Conservation (phyloP, 2,797 vertebrate species). For the Darevskia mixta region DNA sequence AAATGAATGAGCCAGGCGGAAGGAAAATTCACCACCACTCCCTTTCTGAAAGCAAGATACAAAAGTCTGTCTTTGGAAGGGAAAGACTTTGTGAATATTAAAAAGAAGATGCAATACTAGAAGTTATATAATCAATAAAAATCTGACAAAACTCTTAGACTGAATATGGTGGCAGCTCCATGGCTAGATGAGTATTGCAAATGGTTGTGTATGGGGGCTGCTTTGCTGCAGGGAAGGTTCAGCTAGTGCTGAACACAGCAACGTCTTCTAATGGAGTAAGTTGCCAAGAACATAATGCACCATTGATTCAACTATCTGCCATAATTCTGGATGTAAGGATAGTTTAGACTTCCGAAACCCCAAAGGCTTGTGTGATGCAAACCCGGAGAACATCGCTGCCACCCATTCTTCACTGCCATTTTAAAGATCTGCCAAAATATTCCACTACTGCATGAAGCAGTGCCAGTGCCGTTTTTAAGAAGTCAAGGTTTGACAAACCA, state of each 20-base stretch:
- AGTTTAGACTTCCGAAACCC: not conserved
- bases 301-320: not conserved
- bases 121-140: not conserved
- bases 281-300: not conserved
- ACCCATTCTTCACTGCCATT: not conserved
- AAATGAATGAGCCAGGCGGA: not conserved
- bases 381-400: too few species aligned
- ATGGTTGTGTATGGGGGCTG: too few species aligned
- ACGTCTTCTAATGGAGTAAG: not conserved
- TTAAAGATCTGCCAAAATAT: not conserved
- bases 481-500: too few species aligned
- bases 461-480: too few species aligned
- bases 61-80: constrained; percentile 7
- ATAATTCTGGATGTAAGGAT: not conserved
- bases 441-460: not conserved
- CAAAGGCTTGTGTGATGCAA: too few species aligned
- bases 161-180: not conserved
- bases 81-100: constrained; percentile 20
- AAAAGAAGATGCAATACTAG: not conserved
- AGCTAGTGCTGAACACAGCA: not conserved
- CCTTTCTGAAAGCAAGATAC: not conserved
- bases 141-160: not conserved
- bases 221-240: not conserved
- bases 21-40: constrained; percentile 8
- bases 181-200: not conserved